Evolutionary conservation across 2,797 vertebrate species (phyloP).

Genomic region (Parambassis ranga): DNA sequence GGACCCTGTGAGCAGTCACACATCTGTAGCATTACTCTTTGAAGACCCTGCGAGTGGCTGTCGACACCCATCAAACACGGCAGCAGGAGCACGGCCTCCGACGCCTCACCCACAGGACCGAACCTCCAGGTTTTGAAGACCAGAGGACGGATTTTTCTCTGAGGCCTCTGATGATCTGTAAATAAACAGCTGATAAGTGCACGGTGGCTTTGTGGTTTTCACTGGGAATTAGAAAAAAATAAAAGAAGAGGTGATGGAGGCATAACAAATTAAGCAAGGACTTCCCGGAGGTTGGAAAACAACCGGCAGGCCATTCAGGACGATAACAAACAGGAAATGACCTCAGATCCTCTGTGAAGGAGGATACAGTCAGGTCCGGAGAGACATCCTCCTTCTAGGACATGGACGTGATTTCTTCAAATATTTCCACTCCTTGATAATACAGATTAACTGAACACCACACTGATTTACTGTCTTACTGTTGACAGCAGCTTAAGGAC

Average conservation of each 20-base stretch:
- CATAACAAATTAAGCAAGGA: constrained; percentile 67
- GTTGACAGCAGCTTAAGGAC: too few relatives aligned
- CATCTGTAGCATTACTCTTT: constrained; percentile 73
- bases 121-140: constrained; percentile 40
- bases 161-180: constrained; percentile 62
- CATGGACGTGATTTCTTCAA: background rate
- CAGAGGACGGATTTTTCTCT: constrained; percentile 23
- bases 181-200: constrained; percentile 70
- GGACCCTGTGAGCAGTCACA: constrained; percentile 73
- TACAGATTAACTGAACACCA: too few relatives aligned
- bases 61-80: constrained; percentile 62
- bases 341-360: constrained; percentile 56
- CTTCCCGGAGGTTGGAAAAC: constrained; percentile 70
- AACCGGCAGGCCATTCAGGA: constrained; percentile 40
- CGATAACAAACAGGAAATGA: constrained; percentile 74
- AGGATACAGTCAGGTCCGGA: background rate
- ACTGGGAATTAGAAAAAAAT: constrained; percentile 35
- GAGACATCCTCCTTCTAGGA: constrained; percentile 15
- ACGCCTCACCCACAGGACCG: constrained; percentile 37
- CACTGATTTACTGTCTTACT: too few relatives aligned
- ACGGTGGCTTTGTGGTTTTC: constrained; percentile 19
- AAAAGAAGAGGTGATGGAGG: constrained; percentile 54
- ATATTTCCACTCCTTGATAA: background rate
- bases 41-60: constrained; percentile 70
- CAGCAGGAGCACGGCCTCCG: constrained; percentile 41